Base-by-base conservation (phyloP, 2,888 invertebrate species). In the Stegophylla sp. region DNA sequence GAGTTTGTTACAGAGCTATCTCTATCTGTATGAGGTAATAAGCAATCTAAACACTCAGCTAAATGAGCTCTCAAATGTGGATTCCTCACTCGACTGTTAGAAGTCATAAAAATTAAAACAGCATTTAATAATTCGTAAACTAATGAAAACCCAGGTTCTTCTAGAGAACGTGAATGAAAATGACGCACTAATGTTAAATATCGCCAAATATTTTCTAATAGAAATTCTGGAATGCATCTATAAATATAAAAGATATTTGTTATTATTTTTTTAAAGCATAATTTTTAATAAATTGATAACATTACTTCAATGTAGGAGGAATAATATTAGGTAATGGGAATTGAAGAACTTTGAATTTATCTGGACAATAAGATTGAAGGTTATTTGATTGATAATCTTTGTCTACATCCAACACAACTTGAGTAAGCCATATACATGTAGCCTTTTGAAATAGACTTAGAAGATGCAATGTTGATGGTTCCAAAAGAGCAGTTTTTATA, bases 1-100 rank as follows among this genome's bases (percentile, higher is more conserved):
- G 86, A 86, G 75, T 87, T 88, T n/a, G 86, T 85, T 4, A 83
- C 87, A 69, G 88, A 86, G 83, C 85, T 88, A 76, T 90, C 90
- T 74, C 91, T 91, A 0, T 90, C 90, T 43, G 89, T 89, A 83
- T 89, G 89, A 0, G 97, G 97, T 84, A 97, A 87, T 85, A 98
- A 89, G 10, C 94, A 91, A 85, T 97, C 96, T 15, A 98, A 87
- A 72, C 93, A 93, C 86, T 97, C 96, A 0, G 97, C 97, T 82
- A 98, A 87, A 76, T 93, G 91, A 0, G 97, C 97, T 82, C 97
- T 90, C 82, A 97, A 87, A 88, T 98, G 97, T 0, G 98, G 97
- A 88, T 97, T 98, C 85, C 92, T 92, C 82, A 95, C 91, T 81
- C 93, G 88, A 3, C 90, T 83, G 67, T 93, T 90, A 75, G 93